These are phyloP conservation scores for Amphiura filiformis DNA, from an alignment of 35 echinoderm and acorn worm species.

Conservation along the genomic window DNA sequence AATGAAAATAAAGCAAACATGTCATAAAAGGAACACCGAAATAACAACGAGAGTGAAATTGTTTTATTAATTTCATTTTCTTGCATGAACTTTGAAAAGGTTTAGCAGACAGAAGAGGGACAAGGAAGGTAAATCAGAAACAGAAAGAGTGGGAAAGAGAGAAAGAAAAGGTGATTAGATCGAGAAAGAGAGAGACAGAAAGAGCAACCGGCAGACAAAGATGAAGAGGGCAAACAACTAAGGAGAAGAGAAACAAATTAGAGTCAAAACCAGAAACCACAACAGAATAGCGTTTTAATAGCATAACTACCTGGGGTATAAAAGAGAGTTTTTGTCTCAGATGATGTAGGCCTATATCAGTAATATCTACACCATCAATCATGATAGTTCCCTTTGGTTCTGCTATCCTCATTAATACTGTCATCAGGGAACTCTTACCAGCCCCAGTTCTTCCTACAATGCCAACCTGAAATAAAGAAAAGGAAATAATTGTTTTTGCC, in stretches of 20 bases:
- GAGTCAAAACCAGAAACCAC: too few species aligned
- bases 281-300: background rate
- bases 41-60: too few species aligned
- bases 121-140: too few species aligned
- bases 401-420: conserved; percentile 54
- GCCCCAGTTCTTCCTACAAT: conserved; percentile 80
- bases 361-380: conserved; percentile 64
- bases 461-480: conserved; percentile 55
- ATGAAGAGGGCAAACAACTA: too few species aligned
- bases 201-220: background rate
- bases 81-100: too few species aligned
- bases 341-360: conserved; percentile 56
- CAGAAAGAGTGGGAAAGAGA: too few species aligned
- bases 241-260: too few species aligned
- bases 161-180: background rate
- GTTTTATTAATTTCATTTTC: too few species aligned
- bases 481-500: background rate
- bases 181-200: background rate
- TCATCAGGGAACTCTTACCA: conserved; percentile 81
- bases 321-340: conserved; percentile 75
- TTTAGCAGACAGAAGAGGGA: too few species aligned
- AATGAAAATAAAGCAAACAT: too few species aligned
- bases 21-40: too few species aligned
- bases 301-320: conserved; percentile 85
- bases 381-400: conserved; percentile 60